These are phyloP conservation scores for Parascotia fuliginaria DNA, from an alignment of 2,888 invertebrate species.

Conservation along the genomic window DNA sequence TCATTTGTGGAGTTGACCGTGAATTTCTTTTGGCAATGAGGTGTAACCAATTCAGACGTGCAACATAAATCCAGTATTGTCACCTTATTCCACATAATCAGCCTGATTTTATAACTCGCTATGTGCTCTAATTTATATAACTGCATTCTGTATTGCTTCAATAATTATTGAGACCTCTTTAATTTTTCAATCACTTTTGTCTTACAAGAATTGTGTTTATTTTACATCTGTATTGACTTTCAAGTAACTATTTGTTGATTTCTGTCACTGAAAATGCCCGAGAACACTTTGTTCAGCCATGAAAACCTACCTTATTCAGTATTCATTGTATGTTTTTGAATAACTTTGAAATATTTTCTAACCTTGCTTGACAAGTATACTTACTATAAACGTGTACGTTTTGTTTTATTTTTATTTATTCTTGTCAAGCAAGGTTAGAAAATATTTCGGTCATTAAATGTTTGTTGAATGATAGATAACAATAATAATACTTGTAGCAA, in stretches of 20 bases:
- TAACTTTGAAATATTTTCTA: slow-evolving; percentile 24
- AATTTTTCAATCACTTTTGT: too few species aligned
- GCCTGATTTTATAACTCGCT: slow-evolving; percentile 11
- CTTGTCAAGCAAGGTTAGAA: slow-evolving; percentile 39
- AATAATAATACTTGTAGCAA: slow-evolving; percentile 24
- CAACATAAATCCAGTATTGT: slow-evolving; percentile 10
- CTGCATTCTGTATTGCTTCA: not conserved
- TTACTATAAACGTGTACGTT: too few species aligned
- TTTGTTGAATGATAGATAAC: slow-evolving; percentile 17
- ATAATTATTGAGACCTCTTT: too few species aligned
- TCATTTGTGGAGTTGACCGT: slow-evolving; percentile 40
- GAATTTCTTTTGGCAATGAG: slow-evolving; percentile 36
- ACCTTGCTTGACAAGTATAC: slow-evolving; percentile 42
- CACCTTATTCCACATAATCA: slow-evolving; percentile 8
- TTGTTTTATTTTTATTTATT: too few species aligned
- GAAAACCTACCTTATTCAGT: slow-evolving; percentile 2
- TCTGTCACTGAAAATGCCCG: not conserved
- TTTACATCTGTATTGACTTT: not conserved
- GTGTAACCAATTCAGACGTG: slow-evolving; percentile 11
- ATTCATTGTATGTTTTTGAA: slow-evolving; percentile 4
- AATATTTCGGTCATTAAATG: slow-evolving; percentile 19
- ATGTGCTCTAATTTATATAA: slow-evolving; percentile 5
- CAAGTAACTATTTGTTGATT: not conserved
- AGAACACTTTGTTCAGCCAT: not conserved
- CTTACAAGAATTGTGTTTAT: too few species aligned